phyloP scores from a whole-genome alignment of 1,140 invertebrate genomes.

The Apis dorsata region DNA sequence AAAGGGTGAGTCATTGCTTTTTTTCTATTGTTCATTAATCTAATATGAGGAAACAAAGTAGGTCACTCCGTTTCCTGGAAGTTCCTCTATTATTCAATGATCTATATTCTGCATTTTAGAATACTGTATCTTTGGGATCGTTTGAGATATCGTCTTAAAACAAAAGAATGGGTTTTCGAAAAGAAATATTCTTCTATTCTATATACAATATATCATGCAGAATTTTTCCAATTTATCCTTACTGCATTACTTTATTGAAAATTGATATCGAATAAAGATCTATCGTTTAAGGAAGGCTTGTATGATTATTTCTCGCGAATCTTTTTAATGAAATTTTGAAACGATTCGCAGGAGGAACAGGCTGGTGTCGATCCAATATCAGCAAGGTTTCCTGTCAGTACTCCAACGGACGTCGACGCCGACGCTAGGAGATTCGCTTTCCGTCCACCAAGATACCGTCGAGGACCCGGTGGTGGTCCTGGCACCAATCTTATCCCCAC shows the following conservation, averaged over 20 bases:
- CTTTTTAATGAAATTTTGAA: not conserved
- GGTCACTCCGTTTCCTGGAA: not conserved
- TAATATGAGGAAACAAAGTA: not conserved
- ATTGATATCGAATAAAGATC: too few relatives aligned
- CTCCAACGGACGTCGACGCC: conserved; percentile 78
- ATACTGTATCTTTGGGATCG: not conserved
- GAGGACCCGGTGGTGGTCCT: conserved; percentile 71
- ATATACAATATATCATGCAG: too few relatives aligned
- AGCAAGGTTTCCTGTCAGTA: conserved; percentile 76
- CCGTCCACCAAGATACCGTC: conserved; percentile 79
- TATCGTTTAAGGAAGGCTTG: too few relatives aligned
- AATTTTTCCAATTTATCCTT: too few relatives aligned
- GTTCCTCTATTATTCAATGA: not conserved
- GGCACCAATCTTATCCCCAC: conserved; percentile 74
- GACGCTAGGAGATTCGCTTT: conserved; percentile 81
- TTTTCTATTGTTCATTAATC: not conserved
- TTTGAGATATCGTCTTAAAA: not conserved
- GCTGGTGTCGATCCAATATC: conserved; percentile 84
- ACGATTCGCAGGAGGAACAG: conserved; percentile 83
- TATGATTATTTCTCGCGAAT: too few relatives aligned
- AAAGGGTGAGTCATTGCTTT: not conserved
- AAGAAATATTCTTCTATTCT: too few relatives aligned
- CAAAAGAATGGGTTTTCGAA: too few relatives aligned
- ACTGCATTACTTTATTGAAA: not conserved
- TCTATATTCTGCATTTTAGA: not conserved